A percentile compares a stretch with the other conserved stretches of the same genome.
Evolutionary conservation across 2,888 invertebrate species (phyloP).

Genomic region (Trichacis sp.): DNA sequence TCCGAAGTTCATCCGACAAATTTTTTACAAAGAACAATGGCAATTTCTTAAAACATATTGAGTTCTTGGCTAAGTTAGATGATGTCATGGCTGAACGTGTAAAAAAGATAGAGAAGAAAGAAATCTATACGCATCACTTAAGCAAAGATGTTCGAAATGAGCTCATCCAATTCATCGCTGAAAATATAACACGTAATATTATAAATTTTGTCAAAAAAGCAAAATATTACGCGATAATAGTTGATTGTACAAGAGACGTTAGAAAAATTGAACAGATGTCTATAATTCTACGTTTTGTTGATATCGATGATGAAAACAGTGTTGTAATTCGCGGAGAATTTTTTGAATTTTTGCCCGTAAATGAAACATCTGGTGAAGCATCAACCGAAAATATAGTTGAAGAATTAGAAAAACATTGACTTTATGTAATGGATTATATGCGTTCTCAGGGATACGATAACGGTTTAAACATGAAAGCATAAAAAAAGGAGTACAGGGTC

Average conservation of each 20-base stretch:
- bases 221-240: slow-evolving; percentile 36
- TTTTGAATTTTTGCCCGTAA: slow-evolving; percentile 12
- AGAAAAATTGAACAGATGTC: slow-evolving; percentile 39
- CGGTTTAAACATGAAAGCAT: slow-evolving; percentile 31
- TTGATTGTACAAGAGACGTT: slow-evolving; percentile 37
- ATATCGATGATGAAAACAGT: slow-evolving; percentile 14
- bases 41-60: too few relatives aligned
- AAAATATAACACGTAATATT: too few relatives aligned
- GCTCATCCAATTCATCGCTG: not conserved
- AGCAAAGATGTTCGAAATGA: too few relatives aligned
- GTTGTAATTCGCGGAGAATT: slow-evolving; percentile 28
- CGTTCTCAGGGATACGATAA: slow-evolving; percentile 35
- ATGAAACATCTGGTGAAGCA: slow-evolving; percentile 11
- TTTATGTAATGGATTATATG: slow-evolving; percentile 17
- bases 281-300: slow-evolving; percentile 29
- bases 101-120: too few relatives aligned
- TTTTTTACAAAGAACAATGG: too few relatives aligned
- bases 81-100: too few relatives aligned
- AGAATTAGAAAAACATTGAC: not conserved
- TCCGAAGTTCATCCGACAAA: too few relatives aligned
- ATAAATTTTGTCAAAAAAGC: too few relatives aligned
- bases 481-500: slow-evolving; percentile 21
- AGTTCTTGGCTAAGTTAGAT: too few relatives aligned
- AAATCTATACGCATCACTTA: too few relatives aligned
- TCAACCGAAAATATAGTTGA: slow-evolving; percentile 18